Evolutionary conservation across 2,888 invertebrate genomes (phyloP).

Genomic region (Drosophila paramelanica): DNA sequence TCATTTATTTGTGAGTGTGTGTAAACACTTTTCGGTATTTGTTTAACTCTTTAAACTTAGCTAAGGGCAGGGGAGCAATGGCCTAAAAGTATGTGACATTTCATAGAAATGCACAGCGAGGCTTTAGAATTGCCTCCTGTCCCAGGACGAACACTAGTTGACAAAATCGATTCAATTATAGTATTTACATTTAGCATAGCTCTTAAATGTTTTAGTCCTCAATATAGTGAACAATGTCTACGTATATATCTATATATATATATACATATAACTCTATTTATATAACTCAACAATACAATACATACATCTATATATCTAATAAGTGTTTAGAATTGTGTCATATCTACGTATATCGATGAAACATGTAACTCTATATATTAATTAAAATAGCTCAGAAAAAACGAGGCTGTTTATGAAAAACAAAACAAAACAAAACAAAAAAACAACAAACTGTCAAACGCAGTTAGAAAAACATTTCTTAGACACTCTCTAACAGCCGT

Average conservation of each 20-base stretch:
- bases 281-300: slow-evolving; percentile 25
- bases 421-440: slow-evolving; percentile 17
- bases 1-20: slow-evolving; percentile 52
- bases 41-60: slow-evolving; percentile 38
- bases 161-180: slow-evolving; percentile 31
- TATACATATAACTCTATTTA: slow-evolving; percentile 24
- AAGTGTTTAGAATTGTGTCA: slow-evolving; percentile 69
- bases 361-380: slow-evolving; percentile 44
- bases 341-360: slow-evolving; percentile 60
- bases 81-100: slow-evolving; percentile 43
- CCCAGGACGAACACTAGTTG: slow-evolving; percentile 17
- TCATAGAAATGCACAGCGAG: slow-evolving; percentile 56
- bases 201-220: slow-evolving; percentile 66
- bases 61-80: slow-evolving; percentile 39
- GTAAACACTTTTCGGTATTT: slow-evolving; percentile 51
- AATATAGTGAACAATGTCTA: slow-evolving; percentile 62
- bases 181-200: slow-evolving; percentile 62
- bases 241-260: slow-evolving; percentile 40
- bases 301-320: slow-evolving; percentile 37
- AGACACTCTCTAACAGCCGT: slow-evolving; percentile 40
- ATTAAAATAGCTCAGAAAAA: slow-evolving; percentile 49
- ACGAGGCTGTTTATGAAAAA: slow-evolving; percentile 47
- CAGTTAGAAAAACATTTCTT: slow-evolving; percentile 31
- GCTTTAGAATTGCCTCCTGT: slow-evolving; percentile 43
- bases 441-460: slow-evolving; percentile 17